Base-by-base conservation (phyloP, 2,797 vertebrate genomes). In the Sebastes taczanowskii region DNA sequence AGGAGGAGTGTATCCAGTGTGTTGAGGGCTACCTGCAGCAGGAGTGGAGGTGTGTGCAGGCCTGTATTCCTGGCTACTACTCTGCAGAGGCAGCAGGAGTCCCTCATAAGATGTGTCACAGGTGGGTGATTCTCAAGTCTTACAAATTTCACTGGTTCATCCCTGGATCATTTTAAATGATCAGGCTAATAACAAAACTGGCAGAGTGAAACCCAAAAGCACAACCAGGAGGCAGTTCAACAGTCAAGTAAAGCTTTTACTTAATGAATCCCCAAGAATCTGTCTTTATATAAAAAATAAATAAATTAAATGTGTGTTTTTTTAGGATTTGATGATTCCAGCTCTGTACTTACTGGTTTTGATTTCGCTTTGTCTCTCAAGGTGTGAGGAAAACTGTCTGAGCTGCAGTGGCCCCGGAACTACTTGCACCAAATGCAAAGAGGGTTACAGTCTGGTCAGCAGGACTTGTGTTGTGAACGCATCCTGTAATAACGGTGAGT, bases 401-500 rank as follows among this genome's bases (percentile, higher is more conserved):
- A 95, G 89, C 80, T 99, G 97, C 0, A 95, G 95, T 38, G 95
- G 96, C 18, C 95, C 96, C 13, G 94, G 97, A 58, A 92, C 91
- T 25, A 96, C 95, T 22, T 98, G 97, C 72, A 92, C 92, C 77
- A 94, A 76, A 59, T 98, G 97, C 84, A 96, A 94, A 86, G 92
- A 95, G 0, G 96, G 97, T 64, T 97, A 95, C 92, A 97, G 89
- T 55, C 95, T 97, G 74, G 90, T 97, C 0, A 92, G 96, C 6
- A 91, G 91, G 68, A 96, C 95, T 0, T 99, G 98, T 62, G 85
- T 97, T n/a, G 82, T 94, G n/a, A 97, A 96, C 1, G 95, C 96
- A 72, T 97, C 96, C 4, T 99, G 98, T 89, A 97, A 94, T 90
- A 97, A 99, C 0, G 97, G 97, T 98, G 90, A 94, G 96, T 81